Evolutionary conservation across 2,797 vertebrate species (phyloP).

Genomic region (Lagodon rhomboides): DNA sequence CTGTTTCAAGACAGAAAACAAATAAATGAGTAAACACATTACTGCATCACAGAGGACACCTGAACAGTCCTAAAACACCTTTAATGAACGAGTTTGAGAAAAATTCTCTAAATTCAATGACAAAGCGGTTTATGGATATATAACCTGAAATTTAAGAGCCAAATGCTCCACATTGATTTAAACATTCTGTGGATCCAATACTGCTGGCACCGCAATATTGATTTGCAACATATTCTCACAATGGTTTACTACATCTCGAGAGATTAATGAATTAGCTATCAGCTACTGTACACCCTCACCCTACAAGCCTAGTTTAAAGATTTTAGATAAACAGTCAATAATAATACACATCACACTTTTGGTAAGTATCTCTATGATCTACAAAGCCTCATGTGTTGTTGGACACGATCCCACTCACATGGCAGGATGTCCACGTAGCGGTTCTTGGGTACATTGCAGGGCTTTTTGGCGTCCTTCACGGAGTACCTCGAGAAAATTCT

Average conservation of each 20-base stretch:
- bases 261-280: neutral
- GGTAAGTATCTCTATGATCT: neutral
- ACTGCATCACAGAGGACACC: neutral
- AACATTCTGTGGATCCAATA: too few relatives aligned
- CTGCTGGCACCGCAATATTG: neutral
- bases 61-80: neutral
- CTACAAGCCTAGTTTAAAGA: neutral
- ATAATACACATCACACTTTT: neutral
- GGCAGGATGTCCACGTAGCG: conserved; percentile 98
- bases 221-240: neutral
- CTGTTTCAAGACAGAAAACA: conserved; percentile 75
- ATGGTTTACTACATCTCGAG: neutral
- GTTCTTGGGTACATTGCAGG: conserved; percentile 91
- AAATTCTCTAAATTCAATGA: neutral
- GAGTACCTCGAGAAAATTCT: conserved; percentile 91
- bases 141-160: neutral
- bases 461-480: conserved; percentile 93
- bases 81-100: neutral
- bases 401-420: conserved; percentile 86
- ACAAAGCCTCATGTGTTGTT: neutral
- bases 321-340: neutral
- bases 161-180: neutral
- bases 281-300: too few relatives aligned
- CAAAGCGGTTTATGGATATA: neutral
- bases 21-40: neutral